Conservation (phyloP, 2,113 vertebrate species). For the Psilopsiagon aymara region DNA sequence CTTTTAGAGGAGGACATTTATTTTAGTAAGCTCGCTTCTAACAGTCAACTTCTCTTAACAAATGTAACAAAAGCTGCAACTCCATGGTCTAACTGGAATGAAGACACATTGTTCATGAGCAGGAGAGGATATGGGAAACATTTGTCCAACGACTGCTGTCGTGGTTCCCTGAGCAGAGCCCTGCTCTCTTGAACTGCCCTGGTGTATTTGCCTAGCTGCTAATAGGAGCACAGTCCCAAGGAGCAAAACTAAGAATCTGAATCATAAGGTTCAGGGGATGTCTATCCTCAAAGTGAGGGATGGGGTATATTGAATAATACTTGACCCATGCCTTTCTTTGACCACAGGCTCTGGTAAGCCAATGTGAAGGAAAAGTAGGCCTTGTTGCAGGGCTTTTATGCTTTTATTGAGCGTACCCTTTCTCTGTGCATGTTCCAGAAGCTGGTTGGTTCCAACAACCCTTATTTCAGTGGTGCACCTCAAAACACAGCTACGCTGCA, state of each 20-base stretch:
- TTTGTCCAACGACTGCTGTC: background rate
- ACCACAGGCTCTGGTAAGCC: background rate
- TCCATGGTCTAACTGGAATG: background rate
- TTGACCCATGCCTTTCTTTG: background rate
- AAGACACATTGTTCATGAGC: background rate
- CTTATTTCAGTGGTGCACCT: accelerated
- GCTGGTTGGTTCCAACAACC: background rate
- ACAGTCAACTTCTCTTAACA: background rate
- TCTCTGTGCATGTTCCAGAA: background rate
- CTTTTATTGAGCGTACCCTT: background rate
- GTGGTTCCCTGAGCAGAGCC: background rate
- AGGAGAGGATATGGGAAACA: slow-evolving; percentile 6
- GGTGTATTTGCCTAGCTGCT: background rate
- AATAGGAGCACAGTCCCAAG: background rate
- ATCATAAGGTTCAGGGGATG: background rate
- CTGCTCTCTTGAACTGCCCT: background rate
- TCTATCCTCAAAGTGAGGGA: background rate
- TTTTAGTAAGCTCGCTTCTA: background rate
- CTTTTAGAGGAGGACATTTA: background rate
- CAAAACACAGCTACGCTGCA: background rate
- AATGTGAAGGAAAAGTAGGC: background rate
- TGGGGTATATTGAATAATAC: background rate
- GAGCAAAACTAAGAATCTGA: background rate
- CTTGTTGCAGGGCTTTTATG: background rate
- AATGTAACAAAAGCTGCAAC: background rate